Base-by-base conservation (phyloP, 2,797 vertebrate species). In the Danio jaintianensis region DNA sequence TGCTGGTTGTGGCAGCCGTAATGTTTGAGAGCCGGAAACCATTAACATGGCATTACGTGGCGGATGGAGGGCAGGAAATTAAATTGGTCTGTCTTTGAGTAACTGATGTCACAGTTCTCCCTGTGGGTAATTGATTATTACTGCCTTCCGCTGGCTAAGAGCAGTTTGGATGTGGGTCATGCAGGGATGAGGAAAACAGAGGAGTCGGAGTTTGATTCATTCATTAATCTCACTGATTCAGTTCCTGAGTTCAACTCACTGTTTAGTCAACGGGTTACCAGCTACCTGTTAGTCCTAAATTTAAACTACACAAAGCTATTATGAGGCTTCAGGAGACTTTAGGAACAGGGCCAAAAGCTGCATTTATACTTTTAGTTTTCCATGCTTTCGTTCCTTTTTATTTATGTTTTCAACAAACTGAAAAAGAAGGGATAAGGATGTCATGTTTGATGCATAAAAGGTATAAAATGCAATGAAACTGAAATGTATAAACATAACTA, bases 21-120 rank as follows among this genome's bases (percentile, higher is more conserved):
- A 91, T 88, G 88, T 90, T 92, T 89, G 84, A 82, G 89, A 89
- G 81, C 91, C 94, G 92, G 93, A 95, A 93, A 91, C 87, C 87
- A 94, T 94, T 94, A 94, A 89, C 85, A 84, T 87, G 89, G 89
- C 88, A 94, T 93, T 94, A 94, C 86, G 86, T 89, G 83, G 91
- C 73, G 82, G 92, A 92, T 91, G 86, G 90, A 88, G 86, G 90
- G 88, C 83, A 93, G 93, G 92, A 95, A 94, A 95, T 95, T 92
- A 84, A 91, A 93, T 93, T 89, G 88, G 86, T 42, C 90, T 85
- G 89, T 86, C 87, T 88, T 86, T 85, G 85, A 89, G 90, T 87
- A 91, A 89, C 88, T 91, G 89, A 91, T 91, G 89, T 92, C 91
- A 91, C 88, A 83, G 90, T 82, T 89, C 88, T 86, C 86, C 90